Base-by-base conservation (phyloP, 2,888 invertebrate species). In the Archips crataeganus region DNA sequence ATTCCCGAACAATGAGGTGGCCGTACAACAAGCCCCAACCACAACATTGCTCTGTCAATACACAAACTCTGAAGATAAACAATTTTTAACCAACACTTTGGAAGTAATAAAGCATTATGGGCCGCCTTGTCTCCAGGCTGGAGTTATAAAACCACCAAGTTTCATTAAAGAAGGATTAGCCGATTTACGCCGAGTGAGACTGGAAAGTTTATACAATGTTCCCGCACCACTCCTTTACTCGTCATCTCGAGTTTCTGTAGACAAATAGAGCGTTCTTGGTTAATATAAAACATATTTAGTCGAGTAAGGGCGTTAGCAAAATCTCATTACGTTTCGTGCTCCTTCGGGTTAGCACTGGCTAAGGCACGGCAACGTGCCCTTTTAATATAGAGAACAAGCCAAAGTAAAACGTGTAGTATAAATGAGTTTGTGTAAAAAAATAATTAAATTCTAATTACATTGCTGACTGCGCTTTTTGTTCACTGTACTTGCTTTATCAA, bases 151-250 rank as follows among this genome's bases (percentile, higher is more conserved):
- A 74, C 74, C 74, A 69, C 69, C 74, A 74, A 74, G 74, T 74
- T 74, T 74, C 74, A 74, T 74, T 74, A 74, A 74, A 74, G 69
- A 47, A 42, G 74, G 74, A 74, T 74, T 74, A 74, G 69, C 60
- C 70, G 74, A 70, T 74, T 74, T 74, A 70, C 69, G 65, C 68
- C 57, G 36, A 34, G 57, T 57, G 13, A 49, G 64, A 69, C 73
- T 64, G n/a, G 64, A 69, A 73, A 74, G 70, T 74, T 74, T 70
- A 65, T 74, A 74, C 74, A 74, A 74, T 70, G 74, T 74, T 69
- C 57, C 72, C 69, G 57, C 57, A 36, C 62, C 57, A 47, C 62
- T 72, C 63, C 61, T 49, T 59, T 64, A 59, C 63, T 57, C 39
- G 61, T 34, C 60, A 72, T 68, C 72, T 68, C 51, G 13, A 47